Base-by-base conservation (phyloP, 92 coral and sea anemone species). In the Umimayanthus chanpuru region DNA sequence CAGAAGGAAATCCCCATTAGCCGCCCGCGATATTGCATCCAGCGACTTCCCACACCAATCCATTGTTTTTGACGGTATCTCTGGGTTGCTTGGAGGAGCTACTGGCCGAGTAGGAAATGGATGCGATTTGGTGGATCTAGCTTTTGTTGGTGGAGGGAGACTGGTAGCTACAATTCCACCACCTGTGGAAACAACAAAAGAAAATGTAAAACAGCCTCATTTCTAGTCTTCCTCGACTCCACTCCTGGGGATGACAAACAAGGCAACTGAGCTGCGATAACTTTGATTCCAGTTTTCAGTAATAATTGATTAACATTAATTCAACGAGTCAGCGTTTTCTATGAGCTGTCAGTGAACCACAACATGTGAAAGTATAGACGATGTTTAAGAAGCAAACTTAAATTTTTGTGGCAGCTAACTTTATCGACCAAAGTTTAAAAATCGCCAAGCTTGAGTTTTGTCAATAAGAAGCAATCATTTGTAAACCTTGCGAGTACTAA, bases 11-110 rank as follows among this genome's bases (percentile, higher is more conserved):
- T 78, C 82, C 30, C 82, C 82, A 78, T 49, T 78, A 50, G 82
- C 82, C 21, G 64, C 82, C 66, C 82, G 66, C 61, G 82, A 78
- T 78, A 43, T 66, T 12, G 82, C 82, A 26, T 78, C 64, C 82
- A 78, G 66, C 66, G 66, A 26, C 64, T 25, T 78, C 21, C 82
- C 61, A 43, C 82, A 78, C 64, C 56, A 78, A 2, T 49, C 66
- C 21, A 20, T 9, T 78, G 44, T 15, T 30, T 73, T 30, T 20
- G 77, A 53, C 12, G 41, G 76, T 32, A 9, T 72, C 10, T 29
- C 76, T 72, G 36, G 76, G 16, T 72, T 49, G 30, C 11, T 78
- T 25, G 58, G 39, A 47, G 41, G 82, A 43, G 36, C 40, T 78
- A 18, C 66, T 47, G 40, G 65, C 38, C 49, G 82, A 44, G 82